These are phyloP conservation scores for Anthrax anthrax DNA, from an alignment of 2,888 invertebrate species.

Conservation along the genomic window DNA sequence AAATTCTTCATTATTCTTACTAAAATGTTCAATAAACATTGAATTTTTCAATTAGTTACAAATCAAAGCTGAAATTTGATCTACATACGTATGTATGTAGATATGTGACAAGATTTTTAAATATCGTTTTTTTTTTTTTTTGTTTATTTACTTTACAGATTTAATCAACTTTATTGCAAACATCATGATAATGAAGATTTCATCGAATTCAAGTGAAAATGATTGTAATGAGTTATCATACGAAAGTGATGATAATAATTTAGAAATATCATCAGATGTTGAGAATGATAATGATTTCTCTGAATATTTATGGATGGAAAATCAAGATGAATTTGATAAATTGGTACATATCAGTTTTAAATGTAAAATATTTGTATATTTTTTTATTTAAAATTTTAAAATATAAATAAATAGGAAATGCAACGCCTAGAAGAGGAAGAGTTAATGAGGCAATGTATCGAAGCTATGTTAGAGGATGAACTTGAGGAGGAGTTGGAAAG, in stretches of 20 bases:
- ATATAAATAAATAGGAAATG: slow-evolving; percentile 48
- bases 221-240: slow-evolving; percentile 24
- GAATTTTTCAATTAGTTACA: no score
- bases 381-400: not conserved
- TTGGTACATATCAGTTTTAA: slow-evolving; percentile 43
- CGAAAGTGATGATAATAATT: slow-evolving; percentile 27
- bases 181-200: slow-evolving; percentile 31
- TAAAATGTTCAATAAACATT: no score
- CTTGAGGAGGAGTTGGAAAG: slow-evolving; percentile 37
- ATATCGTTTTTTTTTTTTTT: no score
- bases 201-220: slow-evolving; percentile 19
- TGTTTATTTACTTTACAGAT: no score
- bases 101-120: no score
- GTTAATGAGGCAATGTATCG: slow-evolving; percentile 73
- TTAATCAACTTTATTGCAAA: no score
- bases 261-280: slow-evolving; percentile 27
- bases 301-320: slow-evolving; percentile 91
- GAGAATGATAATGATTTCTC: slow-evolving; percentile 53
- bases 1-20: no score
- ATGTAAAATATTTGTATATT: not conserved
- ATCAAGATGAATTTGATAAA: slow-evolving; percentile 84
- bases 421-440: slow-evolving; percentile 77
- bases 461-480: slow-evolving; percentile 69
- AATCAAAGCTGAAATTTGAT: no score
- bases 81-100: no score